Evolutionary conservation across 2,888 invertebrate genomes (phyloP).

Genomic region (Ecliptopera silaceata): DNA sequence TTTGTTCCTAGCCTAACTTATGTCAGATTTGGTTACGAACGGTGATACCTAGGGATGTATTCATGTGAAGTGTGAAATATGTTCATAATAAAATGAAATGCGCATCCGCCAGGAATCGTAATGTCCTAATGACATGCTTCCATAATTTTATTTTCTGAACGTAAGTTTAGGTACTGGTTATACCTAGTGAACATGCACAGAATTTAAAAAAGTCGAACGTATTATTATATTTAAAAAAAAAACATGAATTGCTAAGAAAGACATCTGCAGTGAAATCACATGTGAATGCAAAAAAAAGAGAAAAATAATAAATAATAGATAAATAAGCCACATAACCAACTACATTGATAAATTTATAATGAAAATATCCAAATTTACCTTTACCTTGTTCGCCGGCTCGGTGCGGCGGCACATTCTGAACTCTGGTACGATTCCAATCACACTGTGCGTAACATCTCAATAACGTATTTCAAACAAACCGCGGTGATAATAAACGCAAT

Average conservation of each 20-base stretch:
- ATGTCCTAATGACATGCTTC: conserved; percentile 55
- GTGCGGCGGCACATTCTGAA: conserved; percentile 42
- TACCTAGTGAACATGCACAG: conserved; percentile 64
- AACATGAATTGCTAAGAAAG: conserved; percentile 76
- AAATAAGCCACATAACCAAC: conserved; percentile 81
- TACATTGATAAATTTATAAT: conserved; percentile 58
- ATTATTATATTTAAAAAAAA: conserved; percentile 41
- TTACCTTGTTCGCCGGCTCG: conserved; percentile 38
- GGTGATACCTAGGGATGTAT: conserved; percentile 10
- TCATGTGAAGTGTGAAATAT: conserved; percentile 12
- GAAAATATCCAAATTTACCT: conserved; percentile 69
- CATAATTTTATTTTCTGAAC: conserved; percentile 49
- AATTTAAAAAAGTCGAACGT: conserved; percentile 35
- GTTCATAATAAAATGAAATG: conserved; percentile 70
- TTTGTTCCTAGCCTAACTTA: conserved; percentile 9
- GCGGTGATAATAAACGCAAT: conserved; percentile 43
- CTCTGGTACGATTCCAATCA: conserved; percentile 60
- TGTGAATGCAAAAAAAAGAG: conserved; percentile 79
- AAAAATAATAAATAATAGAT: conserved; percentile 75
- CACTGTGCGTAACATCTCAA: conserved; percentile 49
- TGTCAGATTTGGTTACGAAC: neutral
- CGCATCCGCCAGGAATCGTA: conserved; percentile 64
- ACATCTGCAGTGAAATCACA: conserved; percentile 82
- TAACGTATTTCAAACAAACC: conserved; percentile 40
- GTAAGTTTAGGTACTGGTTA: conserved; percentile 31